Percentiles rank a stretch among this genome's conserved stretches.
phyloP scores from a whole-genome alignment of 2,888 invertebrate species.

The Caenorhabditis plicata region DNA sequence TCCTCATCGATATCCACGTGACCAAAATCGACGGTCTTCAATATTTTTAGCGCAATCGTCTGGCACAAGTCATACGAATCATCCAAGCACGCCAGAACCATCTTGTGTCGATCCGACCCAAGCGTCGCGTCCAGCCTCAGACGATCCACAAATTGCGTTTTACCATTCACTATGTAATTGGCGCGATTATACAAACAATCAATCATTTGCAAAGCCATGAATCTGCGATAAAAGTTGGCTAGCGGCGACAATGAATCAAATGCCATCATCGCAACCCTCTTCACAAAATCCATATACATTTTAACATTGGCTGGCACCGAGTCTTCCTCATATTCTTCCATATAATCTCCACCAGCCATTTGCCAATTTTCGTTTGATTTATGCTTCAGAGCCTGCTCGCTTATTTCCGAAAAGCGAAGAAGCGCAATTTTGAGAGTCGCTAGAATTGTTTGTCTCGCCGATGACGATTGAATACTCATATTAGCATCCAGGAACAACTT shows the following conservation, averaged over 20 bases:
- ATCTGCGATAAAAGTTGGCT: conserved; percentile 38
- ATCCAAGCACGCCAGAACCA: conserved; percentile 31
- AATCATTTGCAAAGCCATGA: conserved; percentile 38
- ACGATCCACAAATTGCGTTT: conserved; percentile 15
- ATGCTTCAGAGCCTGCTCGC: conserved; percentile 4
- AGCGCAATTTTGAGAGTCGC: conserved; percentile 30
- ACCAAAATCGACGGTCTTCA: conserved; percentile 22
- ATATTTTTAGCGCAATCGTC: conserved; percentile 12
- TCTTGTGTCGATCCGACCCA: conserved; percentile 13
- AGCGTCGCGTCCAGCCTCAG: conserved; percentile 20
- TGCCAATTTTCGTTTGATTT: background rate
- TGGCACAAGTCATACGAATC: conserved; percentile 43
- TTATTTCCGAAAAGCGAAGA: background rate
- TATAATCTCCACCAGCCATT: conserved; percentile 1
- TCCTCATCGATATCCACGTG: conserved; percentile 14
- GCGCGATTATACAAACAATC: conserved; percentile 27
- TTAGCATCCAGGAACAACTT: conserved; percentile 33
- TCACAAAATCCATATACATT: conserved; percentile 5
- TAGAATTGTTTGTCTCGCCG: conserved; percentile 33
- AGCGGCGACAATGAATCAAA: conserved; percentile 29
- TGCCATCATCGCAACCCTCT: conserved; percentile 7
- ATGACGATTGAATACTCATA: conserved; percentile 37
- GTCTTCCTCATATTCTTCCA: background rate
- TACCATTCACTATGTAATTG: conserved; percentile 17
- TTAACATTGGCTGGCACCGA: conserved; percentile 1